phyloP scores from a whole-genome alignment of 37 sponge, comb jelly and placozoan species.

The Halisarca cf. caerulea region DNA sequence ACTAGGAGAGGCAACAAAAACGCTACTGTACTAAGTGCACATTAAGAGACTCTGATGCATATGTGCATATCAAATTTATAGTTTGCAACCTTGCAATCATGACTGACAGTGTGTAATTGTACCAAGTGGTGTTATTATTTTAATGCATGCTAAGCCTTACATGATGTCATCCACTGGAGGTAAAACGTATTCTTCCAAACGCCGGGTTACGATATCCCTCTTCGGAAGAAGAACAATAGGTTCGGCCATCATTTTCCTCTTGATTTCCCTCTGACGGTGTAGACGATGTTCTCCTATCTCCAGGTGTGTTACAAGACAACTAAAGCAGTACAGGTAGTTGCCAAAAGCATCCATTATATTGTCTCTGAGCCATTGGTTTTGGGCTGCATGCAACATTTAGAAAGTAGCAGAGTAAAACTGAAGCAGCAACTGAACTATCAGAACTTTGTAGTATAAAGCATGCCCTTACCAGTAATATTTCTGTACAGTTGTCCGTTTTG shows the following conservation, averaged over 20 bases:
- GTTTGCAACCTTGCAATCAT: too few relatives aligned
- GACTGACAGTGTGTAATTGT: too few relatives aligned
- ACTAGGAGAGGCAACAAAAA: too few relatives aligned
- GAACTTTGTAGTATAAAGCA: neutral
- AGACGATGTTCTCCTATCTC: constrained; percentile 30
- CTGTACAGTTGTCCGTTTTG: neutral
- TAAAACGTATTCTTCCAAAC: constrained; percentile 4
- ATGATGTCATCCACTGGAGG: neutral
- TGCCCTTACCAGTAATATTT: neutral
- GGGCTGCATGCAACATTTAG: neutral
- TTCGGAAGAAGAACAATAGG: constrained; percentile 18
- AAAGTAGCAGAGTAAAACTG: neutral
- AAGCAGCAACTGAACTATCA: neutral
- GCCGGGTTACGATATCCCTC: neutral
- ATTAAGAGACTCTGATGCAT: too few relatives aligned
- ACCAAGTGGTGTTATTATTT: too few relatives aligned
- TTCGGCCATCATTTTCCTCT: neutral
- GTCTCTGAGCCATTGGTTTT: constrained; percentile 34
- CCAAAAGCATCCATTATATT: constrained; percentile 32
- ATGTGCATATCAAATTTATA: too few relatives aligned
- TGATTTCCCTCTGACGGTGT: constrained; percentile 28
- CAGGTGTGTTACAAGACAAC: neutral
- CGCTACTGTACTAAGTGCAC: too few relatives aligned
- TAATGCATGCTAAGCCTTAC: neutral
- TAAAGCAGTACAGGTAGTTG: constrained; percentile 34